Evolutionary conservation across 2,797 vertebrate genomes (phyloP).

Genomic region (Cuniculus paca): DNA sequence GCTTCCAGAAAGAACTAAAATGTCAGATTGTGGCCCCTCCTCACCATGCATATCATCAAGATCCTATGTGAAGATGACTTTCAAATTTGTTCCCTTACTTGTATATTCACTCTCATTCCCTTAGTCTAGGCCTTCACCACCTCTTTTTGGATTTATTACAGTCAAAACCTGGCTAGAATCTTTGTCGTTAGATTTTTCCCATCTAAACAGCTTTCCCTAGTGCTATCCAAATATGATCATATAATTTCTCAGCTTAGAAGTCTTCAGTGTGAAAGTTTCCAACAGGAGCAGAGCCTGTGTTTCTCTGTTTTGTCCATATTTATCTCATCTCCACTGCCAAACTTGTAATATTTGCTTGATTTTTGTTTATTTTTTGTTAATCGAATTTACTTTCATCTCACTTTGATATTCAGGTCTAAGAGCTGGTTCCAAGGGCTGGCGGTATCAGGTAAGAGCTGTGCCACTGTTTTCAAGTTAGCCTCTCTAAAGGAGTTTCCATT

Average conservation of each 20-base stretch:
- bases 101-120: background rate
- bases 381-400: slow-evolving; percentile 21
- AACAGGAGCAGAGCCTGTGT: background rate
- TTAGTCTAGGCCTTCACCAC: background rate
- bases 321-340: background rate
- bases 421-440: background rate
- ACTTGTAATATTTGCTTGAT: background rate
- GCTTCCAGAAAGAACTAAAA: background rate
- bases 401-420: background rate
- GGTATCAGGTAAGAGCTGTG: background rate
- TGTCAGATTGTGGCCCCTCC: background rate
- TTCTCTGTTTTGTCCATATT: background rate
- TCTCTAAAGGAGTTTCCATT: background rate
- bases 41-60: background rate
- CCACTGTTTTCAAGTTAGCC: background rate
- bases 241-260: background rate
- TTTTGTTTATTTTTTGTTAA: background rate
- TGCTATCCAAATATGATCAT: background rate
- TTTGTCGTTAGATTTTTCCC: background rate
- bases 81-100: background rate
- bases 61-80: background rate
- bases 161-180: background rate
- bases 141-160: background rate
- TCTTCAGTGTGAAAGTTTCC: background rate
- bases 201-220: background rate